A percentile compares a stretch with the other conserved stretches of the same genome.
These are phyloP conservation scores for Drosophila histrio DNA, from an alignment of 2,888 invertebrate species.

Conservation along the genomic window DNA sequence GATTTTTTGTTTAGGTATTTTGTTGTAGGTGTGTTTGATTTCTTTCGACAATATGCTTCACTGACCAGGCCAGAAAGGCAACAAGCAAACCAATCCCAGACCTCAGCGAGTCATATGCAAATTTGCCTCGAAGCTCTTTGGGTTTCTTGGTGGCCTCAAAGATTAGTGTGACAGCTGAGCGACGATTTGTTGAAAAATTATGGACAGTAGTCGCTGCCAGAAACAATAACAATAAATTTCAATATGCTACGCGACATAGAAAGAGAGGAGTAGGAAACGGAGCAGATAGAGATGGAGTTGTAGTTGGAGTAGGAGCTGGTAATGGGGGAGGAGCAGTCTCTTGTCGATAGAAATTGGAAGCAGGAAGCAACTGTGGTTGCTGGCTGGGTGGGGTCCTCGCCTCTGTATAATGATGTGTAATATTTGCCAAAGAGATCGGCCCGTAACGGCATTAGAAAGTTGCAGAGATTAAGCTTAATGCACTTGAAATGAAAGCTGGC, in stretches of 20 bases:
- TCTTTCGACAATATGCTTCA: slow-evolving; percentile 69
- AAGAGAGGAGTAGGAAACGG: not conserved
- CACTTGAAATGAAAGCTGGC: slow-evolving; percentile 56
- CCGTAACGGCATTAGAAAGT: slow-evolving; percentile 67
- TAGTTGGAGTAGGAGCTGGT: not conserved
- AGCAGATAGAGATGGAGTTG: not conserved
- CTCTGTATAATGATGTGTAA: slow-evolving; percentile 71
- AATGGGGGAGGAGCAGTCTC: not conserved
- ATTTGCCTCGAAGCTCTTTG: slow-evolving; percentile 35
- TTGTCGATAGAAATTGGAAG: slow-evolving; percentile 28
- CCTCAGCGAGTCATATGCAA: slow-evolving; percentile 61
- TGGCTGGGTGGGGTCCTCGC: slow-evolving; percentile 28
- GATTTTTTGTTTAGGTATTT: slow-evolving; percentile 10
- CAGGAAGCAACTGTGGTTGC: slow-evolving; percentile 53
- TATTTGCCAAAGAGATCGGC: slow-evolving; percentile 42
- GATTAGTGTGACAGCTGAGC: slow-evolving; percentile 79
- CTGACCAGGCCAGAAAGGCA: slow-evolving; percentile 58
- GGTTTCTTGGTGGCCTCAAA: slow-evolving; percentile 43
- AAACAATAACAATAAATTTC: slow-evolving; percentile 75
- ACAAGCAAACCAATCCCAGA: slow-evolving; percentile 30
- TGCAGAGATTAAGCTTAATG: slow-evolving; percentile 58
- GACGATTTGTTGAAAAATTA: slow-evolving; percentile 80
- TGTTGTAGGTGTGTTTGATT: slow-evolving; percentile 58
- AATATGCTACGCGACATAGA: slow-evolving; percentile 46
- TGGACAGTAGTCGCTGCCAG: slow-evolving; percentile 77